Base-by-base conservation (phyloP, 2,797 vertebrate genomes). In the Labeo calbasu region DNA sequence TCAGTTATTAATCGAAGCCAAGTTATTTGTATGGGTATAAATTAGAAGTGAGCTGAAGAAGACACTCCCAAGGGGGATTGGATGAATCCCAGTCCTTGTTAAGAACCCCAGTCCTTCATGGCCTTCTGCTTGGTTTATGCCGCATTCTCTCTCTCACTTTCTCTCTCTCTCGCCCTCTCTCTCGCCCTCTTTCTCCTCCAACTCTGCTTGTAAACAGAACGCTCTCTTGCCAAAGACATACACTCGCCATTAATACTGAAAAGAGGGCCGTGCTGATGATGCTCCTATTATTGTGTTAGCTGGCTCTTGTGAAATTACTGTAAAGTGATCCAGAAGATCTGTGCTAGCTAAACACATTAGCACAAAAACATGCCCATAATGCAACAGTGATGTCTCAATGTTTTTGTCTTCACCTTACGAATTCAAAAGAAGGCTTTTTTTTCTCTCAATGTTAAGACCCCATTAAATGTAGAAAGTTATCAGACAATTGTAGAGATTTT, bases 1-100 rank as follows among this genome's bases (percentile, higher is more conserved):
- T 90, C 90, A 92, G 91, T 94, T 92, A 94, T 90, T 91, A 88
- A 86, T 85, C 85, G 80, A 87, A 84, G 83, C 73, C 88, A 90
- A 91, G 90, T 91, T 93, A 93, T 93, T 91, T 93, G 93, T 92
- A 92, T 86, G 83, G 92, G 84, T 92, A 92, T 92, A 90, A 92
- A 93, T 93, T 91, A 91, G 81, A 92, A 91, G 89, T 87, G 90
- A 92, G 87, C 86, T 89, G 89, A 84, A 78, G 85, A 88, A 89
- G 87, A 86, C 84, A 81, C n/a, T 92, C 90, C 88, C 91, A 82
- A 1, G 89, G 78, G 84, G 90, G 88, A 89, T 88, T 92, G 92
- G 90, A 92, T 71, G 3, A 73, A 89, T 88, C 85, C 89, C 89
- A 89, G 90, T 86, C 90, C 90, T 91, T 90, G 81, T 84, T 85